Base-by-base conservation (phyloP, 2,797 vertebrate genomes). In the Sphaeramia orbicularis region DNA sequence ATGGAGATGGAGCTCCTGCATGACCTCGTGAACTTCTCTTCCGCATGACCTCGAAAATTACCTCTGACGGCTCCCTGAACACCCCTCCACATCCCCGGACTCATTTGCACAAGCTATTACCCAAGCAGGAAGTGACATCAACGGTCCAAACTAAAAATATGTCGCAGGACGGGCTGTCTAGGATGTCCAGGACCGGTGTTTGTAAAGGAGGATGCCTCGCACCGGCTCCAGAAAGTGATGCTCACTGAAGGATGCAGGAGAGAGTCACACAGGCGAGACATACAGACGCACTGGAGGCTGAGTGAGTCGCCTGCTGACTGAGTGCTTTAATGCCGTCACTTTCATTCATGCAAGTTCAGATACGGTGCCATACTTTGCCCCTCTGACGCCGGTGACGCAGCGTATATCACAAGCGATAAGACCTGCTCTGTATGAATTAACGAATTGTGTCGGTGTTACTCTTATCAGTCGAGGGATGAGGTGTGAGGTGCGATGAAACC, bases 121-220 rank as follows among this genome's bases (percentile, higher is more conserved):
- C 56, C 82, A 59, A 32, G 90, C 93, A 94, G 93, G 93, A 94
- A 94, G 91, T 95, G 93, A 95, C 94, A 93, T 95, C 93, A 94
- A 90, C 83, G 80, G 91, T 93, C 87, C 87, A 86, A 90, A 93
- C 71, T 85, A 87, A 88, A 90, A 90, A 88, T 71, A 89, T 90
- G 90, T 91, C 86, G 87, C 87, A 87, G 91, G 88, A 87, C 75
- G 87, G 78, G 68, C 76, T 65, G 84, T 78, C 68, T 71, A 48
- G 84, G 88, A 90, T 89, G 90, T 87, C 81, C 89, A 80, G 78
- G 73, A 88, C 77, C 71, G 72, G 65, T 74, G 64, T 76, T 69
- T 74, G 65, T 64, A 32, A 47, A 53, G 71, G 57, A 76, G 73
- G 84, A 87, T 74, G 79, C 24, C 59, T 69, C 76, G 69, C 71